Evolutionary conservation across 2,888 invertebrate genomes (phyloP), one percentile per base, ranked within the genome.

Genomic region (Cerastis rubricosa): DNA sequence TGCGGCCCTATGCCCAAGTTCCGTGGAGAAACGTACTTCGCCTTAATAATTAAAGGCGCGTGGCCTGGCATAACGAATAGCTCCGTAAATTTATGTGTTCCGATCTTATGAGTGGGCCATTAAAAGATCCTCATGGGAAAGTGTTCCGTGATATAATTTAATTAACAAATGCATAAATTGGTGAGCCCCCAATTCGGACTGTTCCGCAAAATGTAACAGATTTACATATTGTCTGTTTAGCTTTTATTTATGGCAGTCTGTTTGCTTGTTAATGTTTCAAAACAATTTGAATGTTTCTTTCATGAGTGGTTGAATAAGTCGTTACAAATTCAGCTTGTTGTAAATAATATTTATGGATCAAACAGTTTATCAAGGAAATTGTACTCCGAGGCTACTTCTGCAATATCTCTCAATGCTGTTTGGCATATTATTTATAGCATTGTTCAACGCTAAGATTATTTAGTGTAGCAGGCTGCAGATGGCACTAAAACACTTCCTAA

Each of bases 1-100:
- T 54, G 54, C 49, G 59, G 59, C 74, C 81, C 75, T 70, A 63
- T 71, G 74, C 66, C 75, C 67, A 78, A 86, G 73, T 87, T 83
- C 71, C 66, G 68, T 64, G 69, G 78, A 81, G 80, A 80, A 81
- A 75, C 82, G 71, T 83, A 70, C 76, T 79, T 76, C 81, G 71
- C 81, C 79, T 85, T 84, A 85, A 88, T 86, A 88, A 88, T 88
- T 84, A 84, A 88, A 84, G 77, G 85, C 88, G 91, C 93, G 91
- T 93, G 93, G 92, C 88, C 85, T 76, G 81, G 94, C 93, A 95
- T 94, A 94, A 94, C 92, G 93, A 95, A 95, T 91, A 92, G 91
- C 92, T 83, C 81, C 89, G 89, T 92, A 94, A 93, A 95, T 94
- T 94, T 94, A 94, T 94, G 92, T 92, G 89, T 92, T 92, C 91